Evolutionary conservation across 2,113 vertebrate genomes (phyloP).

Genomic region (Rhagologus leucostigma): DNA sequence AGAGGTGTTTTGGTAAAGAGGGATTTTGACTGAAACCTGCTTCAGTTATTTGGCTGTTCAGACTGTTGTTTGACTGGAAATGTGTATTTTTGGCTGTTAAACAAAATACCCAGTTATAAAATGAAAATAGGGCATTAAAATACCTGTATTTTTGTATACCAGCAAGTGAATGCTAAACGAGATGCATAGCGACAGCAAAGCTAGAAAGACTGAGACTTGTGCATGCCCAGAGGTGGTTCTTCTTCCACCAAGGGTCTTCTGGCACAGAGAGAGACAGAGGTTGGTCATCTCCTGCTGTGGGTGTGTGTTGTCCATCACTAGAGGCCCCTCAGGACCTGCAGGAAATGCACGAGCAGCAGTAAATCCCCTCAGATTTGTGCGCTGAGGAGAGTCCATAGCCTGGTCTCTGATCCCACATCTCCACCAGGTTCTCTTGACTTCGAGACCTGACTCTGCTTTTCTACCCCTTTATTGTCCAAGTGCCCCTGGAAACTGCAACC

Average conservation of each 20-base stretch:
- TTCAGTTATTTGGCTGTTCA: neutral
- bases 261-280: neutral
- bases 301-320: neutral
- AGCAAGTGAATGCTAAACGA: neutral
- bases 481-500: neutral
- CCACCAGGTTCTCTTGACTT: neutral
- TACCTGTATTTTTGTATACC: neutral
- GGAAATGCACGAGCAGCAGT: neutral
- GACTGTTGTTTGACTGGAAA: neutral
- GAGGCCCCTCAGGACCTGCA: neutral
- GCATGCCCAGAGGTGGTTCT: accelerated
- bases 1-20: neutral
- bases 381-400: neutral
- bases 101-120: neutral
- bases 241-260: accelerated
- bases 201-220: neutral
- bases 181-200: neutral
- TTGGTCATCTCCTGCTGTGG: neutral
- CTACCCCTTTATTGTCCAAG: neutral
- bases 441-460: neutral
- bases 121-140: neutral
- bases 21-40: neutral
- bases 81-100: neutral
- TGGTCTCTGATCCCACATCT: neutral
- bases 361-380: neutral